Evolutionary conservation across 92 coral and sea anemone genomes (phyloP).

Genomic region (Porites rus): DNA sequence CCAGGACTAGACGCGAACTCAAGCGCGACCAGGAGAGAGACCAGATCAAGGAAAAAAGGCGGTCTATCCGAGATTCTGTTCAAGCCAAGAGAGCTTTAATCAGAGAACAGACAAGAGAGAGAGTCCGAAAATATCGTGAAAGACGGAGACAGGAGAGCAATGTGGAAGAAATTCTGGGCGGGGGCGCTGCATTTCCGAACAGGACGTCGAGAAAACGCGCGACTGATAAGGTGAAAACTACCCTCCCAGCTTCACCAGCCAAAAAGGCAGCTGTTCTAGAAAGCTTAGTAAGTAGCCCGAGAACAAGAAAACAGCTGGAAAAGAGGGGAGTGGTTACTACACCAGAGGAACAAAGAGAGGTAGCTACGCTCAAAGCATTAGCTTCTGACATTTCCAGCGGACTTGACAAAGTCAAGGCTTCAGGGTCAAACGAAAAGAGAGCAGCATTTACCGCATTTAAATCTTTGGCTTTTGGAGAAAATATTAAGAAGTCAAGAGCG

Average conservation of each 20-base stretch:
- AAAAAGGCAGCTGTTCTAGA: constrained; percentile 2
- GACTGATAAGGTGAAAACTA: background rate
- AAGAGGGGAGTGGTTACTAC: constrained; percentile 5
- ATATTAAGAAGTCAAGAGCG: constrained; percentile 22
- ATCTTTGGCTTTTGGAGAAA: background rate
- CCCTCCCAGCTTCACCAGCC: constrained; percentile 21
- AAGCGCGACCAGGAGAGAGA: background rate
- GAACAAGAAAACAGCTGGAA: background rate
- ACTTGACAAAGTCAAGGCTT: constrained; percentile 43
- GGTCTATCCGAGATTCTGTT: too few species aligned
- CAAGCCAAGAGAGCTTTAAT: background rate
- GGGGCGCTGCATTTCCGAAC: background rate
- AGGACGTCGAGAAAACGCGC: background rate
- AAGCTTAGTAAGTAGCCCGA: background rate
- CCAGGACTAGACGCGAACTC: constrained; percentile 4
- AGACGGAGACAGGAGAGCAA: constrained; percentile 17
- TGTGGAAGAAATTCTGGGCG: too few species aligned
- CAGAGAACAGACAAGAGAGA: constrained; percentile 26
- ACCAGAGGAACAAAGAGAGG: constrained; percentile 59
- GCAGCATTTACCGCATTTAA: constrained; percentile 45
- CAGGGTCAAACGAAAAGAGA: constrained; percentile 60
- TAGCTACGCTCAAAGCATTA: constrained; percentile 49
- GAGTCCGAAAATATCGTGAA: constrained; percentile 37
- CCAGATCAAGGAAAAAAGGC: background rate
- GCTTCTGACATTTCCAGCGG: constrained; percentile 69